These are phyloP conservation scores for Rhinichthys klamathensis DNA, from an alignment of 2,113 vertebrate species.

Conservation along the genomic window DNA sequence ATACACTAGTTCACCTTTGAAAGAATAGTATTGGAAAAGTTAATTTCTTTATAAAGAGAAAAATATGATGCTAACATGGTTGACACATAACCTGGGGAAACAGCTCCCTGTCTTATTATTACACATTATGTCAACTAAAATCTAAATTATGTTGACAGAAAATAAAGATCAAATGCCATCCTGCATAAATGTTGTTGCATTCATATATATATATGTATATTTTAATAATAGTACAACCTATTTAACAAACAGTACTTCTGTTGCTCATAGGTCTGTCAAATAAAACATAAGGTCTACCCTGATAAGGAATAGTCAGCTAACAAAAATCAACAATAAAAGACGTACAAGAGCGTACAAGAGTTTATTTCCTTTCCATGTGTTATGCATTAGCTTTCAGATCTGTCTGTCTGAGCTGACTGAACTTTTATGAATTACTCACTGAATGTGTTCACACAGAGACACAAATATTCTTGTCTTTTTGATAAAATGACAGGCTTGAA, in stretches of 20 bases:
- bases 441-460: conserved; percentile 11
- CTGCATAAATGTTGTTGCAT: too few relatives aligned
- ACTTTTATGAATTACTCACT: conserved; percentile 69
- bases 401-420: conserved; percentile 59
- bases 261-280: not conserved
- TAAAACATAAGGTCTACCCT: not conserved
- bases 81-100: not conserved
- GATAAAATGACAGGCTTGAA: conserved; percentile 19
- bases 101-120: not conserved
- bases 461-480: not conserved
- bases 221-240: not conserved
- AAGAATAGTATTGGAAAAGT: too few relatives aligned
- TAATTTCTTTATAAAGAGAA: too few relatives aligned
- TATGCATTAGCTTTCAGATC: conserved; percentile 66
- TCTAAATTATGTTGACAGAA: too few relatives aligned
- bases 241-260: not conserved
- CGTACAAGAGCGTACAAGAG: not conserved
- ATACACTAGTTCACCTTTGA: too few relatives aligned
- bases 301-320: not conserved
- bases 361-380: conserved; percentile 63
- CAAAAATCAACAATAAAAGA: conserved; percentile 2
- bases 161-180: too few relatives aligned
- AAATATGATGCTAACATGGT: too few relatives aligned
- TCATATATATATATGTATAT: too few relatives aligned
- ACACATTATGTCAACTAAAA: not conserved